A percentile compares a stretch with the other conserved stretches of the same genome.
Conservation (phyloP, 2,113 vertebrate species). For the Paratilapia polleni region DNA sequence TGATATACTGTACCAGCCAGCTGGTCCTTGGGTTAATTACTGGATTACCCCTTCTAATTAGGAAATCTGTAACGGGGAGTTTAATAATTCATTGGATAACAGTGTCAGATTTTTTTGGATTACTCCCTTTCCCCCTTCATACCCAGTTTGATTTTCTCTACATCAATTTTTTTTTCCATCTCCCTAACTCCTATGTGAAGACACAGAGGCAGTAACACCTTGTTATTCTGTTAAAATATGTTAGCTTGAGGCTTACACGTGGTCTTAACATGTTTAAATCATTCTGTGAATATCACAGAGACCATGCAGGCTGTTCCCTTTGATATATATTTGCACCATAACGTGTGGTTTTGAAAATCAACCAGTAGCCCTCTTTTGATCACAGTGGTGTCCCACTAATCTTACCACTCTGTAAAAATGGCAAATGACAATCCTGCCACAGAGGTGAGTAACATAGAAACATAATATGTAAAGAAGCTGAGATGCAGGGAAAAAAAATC, state of each 20-base stretch:
- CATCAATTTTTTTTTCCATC: neutral
- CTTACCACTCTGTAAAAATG: conserved; percentile 36
- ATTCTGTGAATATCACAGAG: conserved; percentile 64
- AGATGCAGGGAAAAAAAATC: neutral
- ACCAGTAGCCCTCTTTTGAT: conserved; percentile 70
- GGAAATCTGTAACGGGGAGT: conserved; percentile 63
- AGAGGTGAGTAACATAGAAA: conserved; percentile 25
- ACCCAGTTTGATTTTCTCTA: conserved; percentile 13
- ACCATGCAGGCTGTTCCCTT: conserved; percentile 58
- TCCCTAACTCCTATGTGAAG: neutral
- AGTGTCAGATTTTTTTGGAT: conserved; percentile 23
- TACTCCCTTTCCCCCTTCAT: neutral
- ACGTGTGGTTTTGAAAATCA: conserved; percentile 75
- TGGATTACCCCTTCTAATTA: conserved; percentile 79
- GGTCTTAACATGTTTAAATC: conserved; percentile 69
- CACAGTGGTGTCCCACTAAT: conserved; percentile 55
- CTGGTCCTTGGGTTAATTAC: conserved; percentile 73
- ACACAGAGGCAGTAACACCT: conserved; percentile 26
- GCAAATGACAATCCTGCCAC: conserved; percentile 10
- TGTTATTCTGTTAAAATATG: conserved; percentile 59
- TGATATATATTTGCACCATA: conserved; percentile 73
- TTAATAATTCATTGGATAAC: conserved; percentile 70
- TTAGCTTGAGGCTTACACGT: conserved; percentile 68
- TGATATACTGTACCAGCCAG: conserved; percentile 61
- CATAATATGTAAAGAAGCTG: neutral